These are phyloP conservation scores for Elgonia sp. DNA, from an alignment of 2,888 invertebrate species.

Conservation along the genomic window DNA sequence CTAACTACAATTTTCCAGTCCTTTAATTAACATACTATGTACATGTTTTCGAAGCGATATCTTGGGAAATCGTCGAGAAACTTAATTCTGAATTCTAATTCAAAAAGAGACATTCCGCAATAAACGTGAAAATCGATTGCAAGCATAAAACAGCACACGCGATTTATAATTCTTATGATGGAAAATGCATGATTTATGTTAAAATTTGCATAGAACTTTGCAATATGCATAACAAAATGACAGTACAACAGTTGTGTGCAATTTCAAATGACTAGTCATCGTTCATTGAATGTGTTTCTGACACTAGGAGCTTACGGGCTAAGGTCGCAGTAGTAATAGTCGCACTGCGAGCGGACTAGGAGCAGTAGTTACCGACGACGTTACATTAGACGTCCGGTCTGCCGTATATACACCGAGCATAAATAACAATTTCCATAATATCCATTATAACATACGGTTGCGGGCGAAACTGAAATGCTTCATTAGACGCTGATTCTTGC, in stretches of 20 bases:
- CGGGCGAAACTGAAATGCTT: constrained; percentile 75
- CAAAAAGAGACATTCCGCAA: background rate
- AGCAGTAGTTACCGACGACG: constrained; percentile 72
- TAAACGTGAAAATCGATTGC: constrained; percentile 37
- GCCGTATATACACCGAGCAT: constrained; percentile 70
- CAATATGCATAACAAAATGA: constrained; percentile 66
- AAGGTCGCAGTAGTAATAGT: constrained; percentile 76
- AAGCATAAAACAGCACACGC: constrained; percentile 7
- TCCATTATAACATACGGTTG: constrained; percentile 73
- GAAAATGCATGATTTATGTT: constrained; percentile 53
- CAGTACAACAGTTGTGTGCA: constrained; percentile 53
- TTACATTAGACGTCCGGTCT: constrained; percentile 70
- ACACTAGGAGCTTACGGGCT: constrained; percentile 58
- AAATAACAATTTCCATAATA: constrained; percentile 77
- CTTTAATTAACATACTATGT: too few species aligned
- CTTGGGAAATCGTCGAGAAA: too few species aligned
- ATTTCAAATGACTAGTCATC: constrained; percentile 65
- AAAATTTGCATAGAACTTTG: constrained; percentile 60
- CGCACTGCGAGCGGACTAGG: constrained; percentile 73
- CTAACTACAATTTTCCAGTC: too few species aligned
- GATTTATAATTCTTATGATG: constrained; percentile 42
- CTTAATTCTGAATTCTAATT: background rate
- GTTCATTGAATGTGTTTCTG: constrained; percentile 60
- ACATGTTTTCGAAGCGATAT: too few species aligned
- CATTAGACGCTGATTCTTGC: constrained; percentile 76